phyloP scores from a whole-genome alignment of 2,113 vertebrate genomes.

The Xiphophorus couchianus region DNA sequence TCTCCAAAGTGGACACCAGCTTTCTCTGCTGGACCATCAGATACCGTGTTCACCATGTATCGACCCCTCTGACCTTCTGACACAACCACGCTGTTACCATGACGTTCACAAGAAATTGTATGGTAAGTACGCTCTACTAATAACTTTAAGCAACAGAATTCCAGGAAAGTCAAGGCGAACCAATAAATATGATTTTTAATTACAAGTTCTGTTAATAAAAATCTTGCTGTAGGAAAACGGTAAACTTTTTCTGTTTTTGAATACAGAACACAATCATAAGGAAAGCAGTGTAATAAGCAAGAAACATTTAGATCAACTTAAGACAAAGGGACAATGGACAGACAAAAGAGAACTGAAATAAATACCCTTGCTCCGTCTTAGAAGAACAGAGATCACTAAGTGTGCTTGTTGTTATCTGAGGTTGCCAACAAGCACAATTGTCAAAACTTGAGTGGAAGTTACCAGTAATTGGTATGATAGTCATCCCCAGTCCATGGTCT shows the following conservation, averaged over 20 bases:
- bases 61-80: slow-evolving; percentile 80
- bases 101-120: not conserved
- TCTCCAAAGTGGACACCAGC: slow-evolving; percentile 85
- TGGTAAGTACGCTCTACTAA: too few species aligned
- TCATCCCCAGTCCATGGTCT: slow-evolving; percentile 83
- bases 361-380: not conserved
- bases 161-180: too few species aligned
- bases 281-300: too few species aligned
- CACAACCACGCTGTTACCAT: not conserved
- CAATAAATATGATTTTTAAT: not conserved
- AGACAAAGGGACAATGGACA: not conserved
- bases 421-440: too few species aligned
- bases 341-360: not conserved
- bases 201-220: not conserved
- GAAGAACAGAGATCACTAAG: not conserved
- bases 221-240: too few species aligned
- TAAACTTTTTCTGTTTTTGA: too few species aligned
- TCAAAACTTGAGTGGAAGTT: not conserved
- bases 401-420: too few species aligned
- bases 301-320: too few species aligned
- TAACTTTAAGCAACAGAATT: too few species aligned
- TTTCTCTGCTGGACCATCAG: slow-evolving; percentile 84
- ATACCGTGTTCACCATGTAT: slow-evolving; percentile 80
- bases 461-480: slow-evolving; percentile 68
- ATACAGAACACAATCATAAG: too few species aligned